These are phyloP conservation scores for Fratercula arctica DNA, from an alignment of 2,797 vertebrate species.

Conservation along the genomic window DNA sequence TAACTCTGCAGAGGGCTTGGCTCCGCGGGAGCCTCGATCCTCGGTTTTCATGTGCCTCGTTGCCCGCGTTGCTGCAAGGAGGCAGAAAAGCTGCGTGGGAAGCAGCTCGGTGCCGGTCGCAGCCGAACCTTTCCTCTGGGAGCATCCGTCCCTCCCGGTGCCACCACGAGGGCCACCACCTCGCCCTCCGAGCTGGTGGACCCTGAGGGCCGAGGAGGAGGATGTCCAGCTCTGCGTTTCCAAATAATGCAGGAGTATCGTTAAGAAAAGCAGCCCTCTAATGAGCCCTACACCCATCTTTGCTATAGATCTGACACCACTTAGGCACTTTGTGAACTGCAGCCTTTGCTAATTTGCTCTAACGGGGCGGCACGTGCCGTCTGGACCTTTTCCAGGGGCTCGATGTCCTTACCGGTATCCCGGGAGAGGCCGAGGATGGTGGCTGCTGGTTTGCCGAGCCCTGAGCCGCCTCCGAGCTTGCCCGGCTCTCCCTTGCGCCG, in stretches of 20 bases:
- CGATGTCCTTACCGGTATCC: not conserved
- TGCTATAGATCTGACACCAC: not conserved
- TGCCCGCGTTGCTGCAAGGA: not conserved
- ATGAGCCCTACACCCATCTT: not conserved
- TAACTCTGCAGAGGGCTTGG: not conserved
- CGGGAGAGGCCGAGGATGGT: not conserved
- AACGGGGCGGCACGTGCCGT: accelerated
- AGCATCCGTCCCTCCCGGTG: not conserved
- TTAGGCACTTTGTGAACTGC: not conserved
- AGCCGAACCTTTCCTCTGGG: not conserved
- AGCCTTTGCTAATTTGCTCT: accelerated
- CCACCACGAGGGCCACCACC: not conserved
- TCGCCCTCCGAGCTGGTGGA: accelerated
- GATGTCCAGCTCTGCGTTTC: not conserved
- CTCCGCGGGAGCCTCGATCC: accelerated
- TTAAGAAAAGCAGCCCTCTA: not conserved
- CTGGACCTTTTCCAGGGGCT: not conserved
- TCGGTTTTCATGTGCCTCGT: not conserved
- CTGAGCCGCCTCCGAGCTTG: not conserved
- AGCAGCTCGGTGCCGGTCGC: not conserved
- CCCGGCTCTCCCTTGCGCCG: accelerated
- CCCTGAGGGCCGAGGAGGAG: not conserved
- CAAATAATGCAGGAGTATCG: too few relatives aligned
- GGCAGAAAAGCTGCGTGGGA: not conserved
- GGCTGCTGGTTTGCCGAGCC: accelerated